These are phyloP conservation scores for Guaruba guarouba DNA, from an alignment of 2,113 vertebrate species.

Conservation along the genomic window DNA sequence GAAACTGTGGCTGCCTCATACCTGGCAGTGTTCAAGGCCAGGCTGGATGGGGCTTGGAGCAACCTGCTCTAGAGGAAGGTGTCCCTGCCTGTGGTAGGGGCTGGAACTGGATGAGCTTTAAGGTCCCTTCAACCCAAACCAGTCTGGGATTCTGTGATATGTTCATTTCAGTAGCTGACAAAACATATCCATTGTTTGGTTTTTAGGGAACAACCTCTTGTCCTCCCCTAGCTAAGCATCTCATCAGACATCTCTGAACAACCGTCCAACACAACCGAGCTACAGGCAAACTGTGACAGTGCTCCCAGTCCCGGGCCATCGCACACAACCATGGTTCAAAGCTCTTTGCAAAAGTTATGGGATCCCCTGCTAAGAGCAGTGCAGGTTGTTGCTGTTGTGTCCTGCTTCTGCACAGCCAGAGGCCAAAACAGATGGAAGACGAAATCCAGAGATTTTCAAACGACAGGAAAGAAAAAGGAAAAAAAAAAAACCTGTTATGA, in stretches of 20 bases:
- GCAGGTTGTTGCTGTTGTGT: no score
- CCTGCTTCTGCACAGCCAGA: background rate
- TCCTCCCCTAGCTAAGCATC: background rate
- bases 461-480: background rate
- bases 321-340: rapidly evolving
- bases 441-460: background rate
- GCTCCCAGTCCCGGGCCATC: rapidly evolving
- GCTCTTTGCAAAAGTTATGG: background rate
- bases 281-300: rapidly evolving
- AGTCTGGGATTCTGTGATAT: background rate
- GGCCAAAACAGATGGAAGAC: background rate
- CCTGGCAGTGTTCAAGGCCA: background rate
- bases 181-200: background rate
- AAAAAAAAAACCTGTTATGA: background rate
- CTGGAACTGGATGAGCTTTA: background rate
- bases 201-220: background rate
- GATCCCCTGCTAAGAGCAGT: background rate
- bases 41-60: background rate
- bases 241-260: background rate
- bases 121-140: background rate
- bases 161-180: background rate
- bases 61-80: background rate
- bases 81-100: background rate
- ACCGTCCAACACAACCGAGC: rapidly evolving
- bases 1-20: background rate